These are phyloP conservation scores for Galemys pyrenaicus DNA, from an alignment of 2,113 vertebrate genomes.

Conservation along the genomic window DNA sequence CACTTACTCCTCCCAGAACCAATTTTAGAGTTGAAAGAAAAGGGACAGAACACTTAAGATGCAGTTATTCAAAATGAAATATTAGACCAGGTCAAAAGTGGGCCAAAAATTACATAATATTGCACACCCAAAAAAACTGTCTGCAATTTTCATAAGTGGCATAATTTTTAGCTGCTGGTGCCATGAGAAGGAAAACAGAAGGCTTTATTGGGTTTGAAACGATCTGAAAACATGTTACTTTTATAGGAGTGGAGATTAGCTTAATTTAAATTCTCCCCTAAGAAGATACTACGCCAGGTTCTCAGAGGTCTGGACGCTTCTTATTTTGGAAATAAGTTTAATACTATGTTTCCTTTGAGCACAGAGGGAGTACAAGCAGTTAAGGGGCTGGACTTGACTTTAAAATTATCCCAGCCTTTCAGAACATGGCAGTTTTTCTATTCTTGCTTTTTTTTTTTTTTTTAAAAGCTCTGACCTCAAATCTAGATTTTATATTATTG, in stretches of 20 bases:
- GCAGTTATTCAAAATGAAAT: conserved; percentile 11
- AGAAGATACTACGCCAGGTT: conserved; percentile 29
- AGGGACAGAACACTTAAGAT: conserved; percentile 1
- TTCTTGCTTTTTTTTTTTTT: conserved; percentile 45
- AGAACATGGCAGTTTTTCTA: not conserved
- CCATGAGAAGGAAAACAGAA: conserved; percentile 55
- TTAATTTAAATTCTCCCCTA: conserved; percentile 14
- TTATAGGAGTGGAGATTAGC: conserved; percentile 53
- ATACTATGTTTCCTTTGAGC: not conserved
- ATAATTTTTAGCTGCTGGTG: conserved; percentile 55
- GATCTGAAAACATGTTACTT: conserved; percentile 70
- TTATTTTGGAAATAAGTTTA: conserved; percentile 46
- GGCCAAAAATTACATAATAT: conserved; percentile 22
- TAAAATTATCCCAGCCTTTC: conserved; percentile 16
- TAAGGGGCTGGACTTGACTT: not conserved
- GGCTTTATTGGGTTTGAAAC: conserved; percentile 54
- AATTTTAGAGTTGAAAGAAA: conserved; percentile 47
- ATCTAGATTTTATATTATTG: conserved; percentile 31
- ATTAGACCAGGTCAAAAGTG: conserved; percentile 36
- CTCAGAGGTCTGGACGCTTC: conserved; percentile 14
- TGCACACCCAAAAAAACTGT: conserved; percentile 10
- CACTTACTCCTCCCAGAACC: conserved; percentile 23
- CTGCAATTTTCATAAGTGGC: conserved; percentile 56
- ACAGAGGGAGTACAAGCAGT: not conserved
- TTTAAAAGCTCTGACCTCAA: conserved; percentile 25